Conservation (phyloP, 1,140 invertebrate species). For the Drosophila seguyi region DNA sequence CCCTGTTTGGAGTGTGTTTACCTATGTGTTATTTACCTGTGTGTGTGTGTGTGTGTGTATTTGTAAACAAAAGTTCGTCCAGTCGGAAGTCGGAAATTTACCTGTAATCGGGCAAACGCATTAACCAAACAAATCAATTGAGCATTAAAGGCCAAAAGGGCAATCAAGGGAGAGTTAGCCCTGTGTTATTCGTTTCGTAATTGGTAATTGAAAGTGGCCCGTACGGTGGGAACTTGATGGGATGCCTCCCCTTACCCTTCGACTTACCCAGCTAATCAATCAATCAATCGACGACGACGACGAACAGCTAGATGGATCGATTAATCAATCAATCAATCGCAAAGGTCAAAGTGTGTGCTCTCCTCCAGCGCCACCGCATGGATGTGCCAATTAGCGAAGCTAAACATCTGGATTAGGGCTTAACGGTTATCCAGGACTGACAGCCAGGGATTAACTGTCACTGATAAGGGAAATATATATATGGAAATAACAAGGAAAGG, state of each 20-base stretch:
- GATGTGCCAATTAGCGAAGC: conserved; percentile 45
- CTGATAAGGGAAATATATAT: conserved; percentile 13
- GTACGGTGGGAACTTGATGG: not conserved
- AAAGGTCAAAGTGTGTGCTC: conserved; percentile 42
- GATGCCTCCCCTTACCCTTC: not conserved
- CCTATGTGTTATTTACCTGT: not conserved
- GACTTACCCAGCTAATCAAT: conserved; percentile 57
- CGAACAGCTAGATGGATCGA: conserved; percentile 28
- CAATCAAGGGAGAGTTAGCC: not conserved
- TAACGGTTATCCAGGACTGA: not conserved
- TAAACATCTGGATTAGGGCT: conserved; percentile 45
- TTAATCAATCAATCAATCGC: conserved; percentile 68
- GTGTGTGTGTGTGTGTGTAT: not conserved
- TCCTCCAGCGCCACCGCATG: too few relatives aligned
- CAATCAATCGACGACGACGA: conserved; percentile 22
- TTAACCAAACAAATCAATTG: conserved; percentile 75
- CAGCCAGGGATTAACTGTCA: conserved; percentile 5
- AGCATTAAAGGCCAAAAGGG: conserved; percentile 67
- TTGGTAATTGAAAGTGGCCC: conserved; percentile 71
- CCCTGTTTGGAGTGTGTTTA: not conserved
- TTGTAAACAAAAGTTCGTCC: conserved; percentile 44
- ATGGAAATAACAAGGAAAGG: too few relatives aligned
- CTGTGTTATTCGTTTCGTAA: conserved; percentile 10
- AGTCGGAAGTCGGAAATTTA: conserved; percentile 45
- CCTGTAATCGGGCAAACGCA: conserved; percentile 66